A percentile compares a stretch with the other conserved stretches of the same genome.
Conservation (phyloP, 2,888 invertebrate genomes). For the Drosophila limbata region DNA sequence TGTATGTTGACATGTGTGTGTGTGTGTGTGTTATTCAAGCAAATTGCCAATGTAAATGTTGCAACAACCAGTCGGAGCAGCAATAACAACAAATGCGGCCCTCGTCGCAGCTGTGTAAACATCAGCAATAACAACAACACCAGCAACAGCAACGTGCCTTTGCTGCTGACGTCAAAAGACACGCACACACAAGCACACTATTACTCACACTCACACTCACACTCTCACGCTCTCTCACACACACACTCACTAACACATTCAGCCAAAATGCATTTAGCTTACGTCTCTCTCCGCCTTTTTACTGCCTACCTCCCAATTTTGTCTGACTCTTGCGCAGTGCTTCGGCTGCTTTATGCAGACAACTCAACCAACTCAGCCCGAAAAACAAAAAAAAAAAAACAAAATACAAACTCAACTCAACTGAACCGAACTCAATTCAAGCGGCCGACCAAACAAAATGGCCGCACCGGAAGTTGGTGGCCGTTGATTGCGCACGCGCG, state of each 20-base stretch:
- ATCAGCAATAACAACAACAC: conserved; percentile 60
- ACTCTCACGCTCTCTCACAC: conserved; percentile 15
- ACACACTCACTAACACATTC: conserved; percentile 12
- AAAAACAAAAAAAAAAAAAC: background rate
- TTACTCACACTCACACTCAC: conserved; percentile 2
- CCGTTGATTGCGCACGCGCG: conserved; percentile 58
- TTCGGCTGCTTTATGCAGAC: conserved; percentile 53
- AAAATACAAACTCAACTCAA: conserved; percentile 24
- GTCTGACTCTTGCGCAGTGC: conserved; percentile 18
- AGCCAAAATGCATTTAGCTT: conserved; percentile 62
- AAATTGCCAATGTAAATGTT: conserved; percentile 78
- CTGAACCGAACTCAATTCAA: conserved; percentile 53
- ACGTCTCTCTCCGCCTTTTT: conserved; percentile 3
- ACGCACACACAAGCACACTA: conserved; percentile 29
- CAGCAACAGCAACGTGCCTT: conserved; percentile 36
- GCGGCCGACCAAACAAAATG: conserved; percentile 65
- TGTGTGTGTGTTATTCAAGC: conserved; percentile 48
- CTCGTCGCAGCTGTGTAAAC: conserved; percentile 76
- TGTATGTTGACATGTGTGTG: conserved; percentile 13
- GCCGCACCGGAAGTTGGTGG: conserved; percentile 74
- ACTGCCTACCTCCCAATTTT: conserved; percentile 1
- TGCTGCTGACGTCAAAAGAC: conserved; percentile 72
- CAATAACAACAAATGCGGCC: conserved; percentile 72
- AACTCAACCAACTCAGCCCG: conserved; percentile 55
- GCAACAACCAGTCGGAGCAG: conserved; percentile 51